Evolutionary conservation across 2,113 vertebrate species (phyloP).

Genomic region (Origma solitaria): DNA sequence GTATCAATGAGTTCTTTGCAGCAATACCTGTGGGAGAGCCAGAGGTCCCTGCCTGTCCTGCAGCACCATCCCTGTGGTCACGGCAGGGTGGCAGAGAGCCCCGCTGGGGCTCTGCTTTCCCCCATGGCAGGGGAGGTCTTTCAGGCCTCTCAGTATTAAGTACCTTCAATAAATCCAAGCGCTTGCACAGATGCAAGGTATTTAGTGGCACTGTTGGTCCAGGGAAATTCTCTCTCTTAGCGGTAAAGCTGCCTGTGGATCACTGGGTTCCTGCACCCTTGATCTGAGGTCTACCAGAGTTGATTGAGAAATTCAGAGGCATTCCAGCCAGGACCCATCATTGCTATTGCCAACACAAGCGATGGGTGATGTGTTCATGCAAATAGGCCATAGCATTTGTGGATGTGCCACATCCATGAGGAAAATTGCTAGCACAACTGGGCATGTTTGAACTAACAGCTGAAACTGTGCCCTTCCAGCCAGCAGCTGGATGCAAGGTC

Average conservation of each 20-base stretch:
- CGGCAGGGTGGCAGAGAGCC: background rate
- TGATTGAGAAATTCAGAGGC: background rate
- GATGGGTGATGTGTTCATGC: fast-evolving
- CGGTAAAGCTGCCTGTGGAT: background rate
- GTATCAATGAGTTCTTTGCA: background rate
- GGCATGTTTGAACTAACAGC: background rate
- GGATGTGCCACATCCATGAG: background rate
- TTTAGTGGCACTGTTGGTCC: background rate
- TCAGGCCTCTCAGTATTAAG: background rate
- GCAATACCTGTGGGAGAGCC: background rate
- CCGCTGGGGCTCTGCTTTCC: background rate
- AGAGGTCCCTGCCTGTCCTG: background rate
- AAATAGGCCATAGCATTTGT: background rate
- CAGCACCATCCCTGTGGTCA: background rate
- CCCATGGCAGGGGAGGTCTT: background rate
- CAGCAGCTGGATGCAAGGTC: background rate
- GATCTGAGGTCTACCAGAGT: background rate
- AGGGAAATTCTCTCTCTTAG: background rate
- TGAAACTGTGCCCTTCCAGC: background rate
- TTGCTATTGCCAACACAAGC: background rate
- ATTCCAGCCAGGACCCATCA: background rate
- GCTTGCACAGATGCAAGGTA: background rate
- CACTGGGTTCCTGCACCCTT: background rate
- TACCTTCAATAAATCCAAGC: background rate
- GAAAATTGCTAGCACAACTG: background rate